Conservation (phyloP, 2,113 vertebrate species). For the Anolis sagrei region DNA sequence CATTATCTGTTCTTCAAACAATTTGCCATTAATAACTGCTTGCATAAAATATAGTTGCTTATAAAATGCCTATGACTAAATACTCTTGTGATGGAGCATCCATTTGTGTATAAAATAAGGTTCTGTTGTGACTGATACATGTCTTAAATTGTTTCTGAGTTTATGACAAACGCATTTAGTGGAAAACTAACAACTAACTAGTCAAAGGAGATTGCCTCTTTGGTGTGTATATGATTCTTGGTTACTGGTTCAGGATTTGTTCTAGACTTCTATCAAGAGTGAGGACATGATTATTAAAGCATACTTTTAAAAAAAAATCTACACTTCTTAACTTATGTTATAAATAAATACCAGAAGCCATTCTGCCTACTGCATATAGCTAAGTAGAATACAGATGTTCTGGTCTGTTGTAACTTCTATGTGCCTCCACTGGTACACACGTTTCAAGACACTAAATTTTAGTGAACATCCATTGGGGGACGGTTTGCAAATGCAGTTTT, state of each 20-base stretch:
- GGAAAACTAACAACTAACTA: neutral
- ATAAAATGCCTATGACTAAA: neutral
- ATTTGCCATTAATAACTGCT: neutral
- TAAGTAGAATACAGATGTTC: neutral
- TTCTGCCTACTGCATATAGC: neutral
- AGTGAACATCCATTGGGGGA: conserved; percentile 16
- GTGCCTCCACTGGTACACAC: neutral
- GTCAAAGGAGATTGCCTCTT: too few relatives aligned
- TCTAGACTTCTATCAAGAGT: neutral
- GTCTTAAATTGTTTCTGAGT: neutral
- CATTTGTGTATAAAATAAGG: neutral
- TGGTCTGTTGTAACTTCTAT: neutral
- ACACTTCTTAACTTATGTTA: neutral
- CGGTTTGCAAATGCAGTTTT: conserved; percentile 31
- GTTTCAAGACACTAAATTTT: neutral
- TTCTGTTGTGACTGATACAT: neutral
- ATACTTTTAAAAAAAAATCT: neutral
- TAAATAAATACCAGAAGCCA: neutral
- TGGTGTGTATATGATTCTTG: neutral
- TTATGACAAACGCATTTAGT: neutral
- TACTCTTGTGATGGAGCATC: neutral
- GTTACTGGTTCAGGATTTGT: neutral
- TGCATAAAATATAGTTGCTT: neutral
- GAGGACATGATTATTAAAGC: neutral
- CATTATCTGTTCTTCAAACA: neutral